These are phyloP conservation scores for Megalops cyprinoides DNA, from an alignment of 2,797 vertebrate genomes.

Conservation along the genomic window DNA sequence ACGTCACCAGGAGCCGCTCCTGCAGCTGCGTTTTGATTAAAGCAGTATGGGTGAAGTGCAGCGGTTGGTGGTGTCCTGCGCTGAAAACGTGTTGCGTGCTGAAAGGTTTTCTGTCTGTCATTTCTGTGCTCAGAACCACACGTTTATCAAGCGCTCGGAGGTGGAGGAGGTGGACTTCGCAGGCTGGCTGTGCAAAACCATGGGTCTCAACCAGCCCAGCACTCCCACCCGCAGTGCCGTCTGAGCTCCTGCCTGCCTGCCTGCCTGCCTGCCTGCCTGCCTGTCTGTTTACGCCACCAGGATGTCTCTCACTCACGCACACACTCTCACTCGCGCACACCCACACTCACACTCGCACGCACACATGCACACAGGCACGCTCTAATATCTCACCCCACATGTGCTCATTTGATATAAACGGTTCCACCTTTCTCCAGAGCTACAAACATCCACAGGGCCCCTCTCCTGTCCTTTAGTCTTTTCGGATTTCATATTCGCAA, in stretches of 20 bases:
- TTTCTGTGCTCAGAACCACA: conserved; percentile 78
- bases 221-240: conserved; percentile 88
- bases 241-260: conserved; percentile 48
- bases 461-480: conserved; percentile 32
- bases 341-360: conserved; percentile 44
- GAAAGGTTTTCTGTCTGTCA: background rate
- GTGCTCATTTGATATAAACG: conserved; percentile 47
- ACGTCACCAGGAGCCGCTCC: background rate
- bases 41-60: background rate
- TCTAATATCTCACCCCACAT: conserved; percentile 51
- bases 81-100: too few relatives aligned
- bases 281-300: conserved; percentile 11
- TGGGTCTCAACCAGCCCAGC: conserved; percentile 91
- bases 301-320: conserved; percentile 35
- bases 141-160: conserved; percentile 94
- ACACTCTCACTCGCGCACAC: background rate
- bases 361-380: conserved; percentile 29
- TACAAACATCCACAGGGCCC: conserved; percentile 50
- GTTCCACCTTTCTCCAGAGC: background rate
- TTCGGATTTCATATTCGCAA: background rate
- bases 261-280: conserved; percentile 38
- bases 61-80: background rate
- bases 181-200: conserved; percentile 92
- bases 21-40: conserved; percentile 16
- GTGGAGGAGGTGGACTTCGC: conserved; percentile 96